Evolutionary conservation across 2,113 vertebrate genomes (phyloP).

Genomic region (Pteronura brasiliensis): DNA sequence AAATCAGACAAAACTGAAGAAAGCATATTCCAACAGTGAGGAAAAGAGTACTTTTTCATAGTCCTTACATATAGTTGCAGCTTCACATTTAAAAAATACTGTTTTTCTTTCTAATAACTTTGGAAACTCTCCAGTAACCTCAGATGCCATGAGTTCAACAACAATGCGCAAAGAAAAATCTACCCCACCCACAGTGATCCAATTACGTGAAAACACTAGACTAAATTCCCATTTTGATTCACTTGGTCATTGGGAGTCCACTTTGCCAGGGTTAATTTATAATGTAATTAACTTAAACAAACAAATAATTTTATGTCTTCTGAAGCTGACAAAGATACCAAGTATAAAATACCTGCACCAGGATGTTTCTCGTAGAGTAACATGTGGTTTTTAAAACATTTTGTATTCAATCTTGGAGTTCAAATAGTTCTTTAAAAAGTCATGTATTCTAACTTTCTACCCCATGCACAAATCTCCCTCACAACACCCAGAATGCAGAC

Average conservation of each 20-base stretch:
- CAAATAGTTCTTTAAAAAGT: not conserved
- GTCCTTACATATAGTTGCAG: not conserved
- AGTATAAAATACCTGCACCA: not conserved
- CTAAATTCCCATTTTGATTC: not conserved
- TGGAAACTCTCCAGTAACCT: not conserved
- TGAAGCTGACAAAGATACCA: not conserved
- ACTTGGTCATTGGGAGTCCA: not conserved
- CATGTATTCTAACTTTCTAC: not conserved
- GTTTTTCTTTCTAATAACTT: not conserved
- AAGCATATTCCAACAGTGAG: constrained; percentile 52
- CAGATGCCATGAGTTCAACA: not conserved
- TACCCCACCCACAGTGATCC: not conserved
- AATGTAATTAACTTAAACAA: not conserved
- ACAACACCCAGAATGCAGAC: not conserved
- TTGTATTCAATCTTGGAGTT: constrained; percentile 4
- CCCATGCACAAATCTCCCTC: not conserved
- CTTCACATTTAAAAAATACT: not conserved
- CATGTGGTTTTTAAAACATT: not conserved
- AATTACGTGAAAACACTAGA: constrained; percentile 2
- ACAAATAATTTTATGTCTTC: not conserved
- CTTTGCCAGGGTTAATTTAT: not conserved
- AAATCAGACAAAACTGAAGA: constrained; percentile 72
- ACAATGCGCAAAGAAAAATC: not conserved
- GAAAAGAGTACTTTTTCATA: not conserved
- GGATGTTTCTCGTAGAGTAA: not conserved